Conservation (phyloP, 2,113 vertebrate genomes). For the Columba janthina region DNA sequence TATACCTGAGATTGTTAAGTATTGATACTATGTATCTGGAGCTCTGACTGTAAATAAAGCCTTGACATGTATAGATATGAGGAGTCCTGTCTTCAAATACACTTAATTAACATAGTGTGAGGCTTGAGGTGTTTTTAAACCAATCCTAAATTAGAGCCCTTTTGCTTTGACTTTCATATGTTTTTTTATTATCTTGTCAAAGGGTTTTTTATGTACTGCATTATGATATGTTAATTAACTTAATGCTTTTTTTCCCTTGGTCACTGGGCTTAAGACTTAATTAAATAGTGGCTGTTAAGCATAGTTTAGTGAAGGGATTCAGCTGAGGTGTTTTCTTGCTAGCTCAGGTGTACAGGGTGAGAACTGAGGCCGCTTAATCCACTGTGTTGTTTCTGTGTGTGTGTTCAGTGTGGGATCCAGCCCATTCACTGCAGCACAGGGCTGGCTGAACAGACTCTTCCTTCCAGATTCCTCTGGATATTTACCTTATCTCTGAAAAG, state of each 20-base stretch:
- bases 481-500: neutral
- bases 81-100: neutral
- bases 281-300: neutral
- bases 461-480: neutral
- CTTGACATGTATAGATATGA: neutral
- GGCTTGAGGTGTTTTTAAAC: neutral
- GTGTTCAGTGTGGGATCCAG: neutral
- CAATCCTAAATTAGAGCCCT: neutral
- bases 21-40: neutral
- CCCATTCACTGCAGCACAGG: rapidly evolving
- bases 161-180: neutral
- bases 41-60: neutral
- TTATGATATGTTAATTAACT: neutral
- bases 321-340: neutral
- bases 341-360: neutral
- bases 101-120: neutral
- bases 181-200: neutral
- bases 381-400: too few species aligned
- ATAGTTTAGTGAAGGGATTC: neutral
- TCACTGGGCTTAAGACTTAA: neutral
- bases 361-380: rapidly evolving
- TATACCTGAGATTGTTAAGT: neutral
- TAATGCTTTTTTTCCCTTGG: neutral
- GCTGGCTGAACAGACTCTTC: neutral
- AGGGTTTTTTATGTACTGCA: neutral